Base-by-base conservation (phyloP, 2,888 invertebrate species). In the Drosophila sordidula region DNA sequence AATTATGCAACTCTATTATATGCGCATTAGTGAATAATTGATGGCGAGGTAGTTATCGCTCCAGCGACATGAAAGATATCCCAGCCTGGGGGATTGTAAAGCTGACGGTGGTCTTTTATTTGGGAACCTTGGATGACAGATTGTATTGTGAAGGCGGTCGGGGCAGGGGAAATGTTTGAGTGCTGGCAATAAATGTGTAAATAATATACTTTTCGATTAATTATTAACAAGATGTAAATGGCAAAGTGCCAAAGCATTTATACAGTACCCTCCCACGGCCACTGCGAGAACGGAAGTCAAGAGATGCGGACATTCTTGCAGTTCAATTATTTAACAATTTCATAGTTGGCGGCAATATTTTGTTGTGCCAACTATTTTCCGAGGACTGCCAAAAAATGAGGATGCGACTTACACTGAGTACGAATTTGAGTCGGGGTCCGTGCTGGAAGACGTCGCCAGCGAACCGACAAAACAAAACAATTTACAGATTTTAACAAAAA, bases 401-500 rank as follows among this genome's bases (percentile, higher is more conserved):
- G 26, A 54, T 45, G 34, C 41, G 14, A 56, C 56, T 45, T 56
- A 54, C 64, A 41, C 52, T n/a, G 45, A 57, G 61, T 47, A n/a
- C 34, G 41, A 34, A n/a, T 26, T n/a, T 6, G 14, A 22, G n/a
- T 34, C 3, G 9, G 3, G 9, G 29, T 29, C 9, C 0, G 29
- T 29, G 29, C 29, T 38, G 59, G 45, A 62, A 56, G 22, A 36
- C 39, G 26, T 36, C 16, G 38, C 36, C 47, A 64, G 67, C 55
- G 45, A 67, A 63, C 57, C 56, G 63, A 64, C 66, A 70, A 66
- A 72, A 71, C 84, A 80, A 78, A 88, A 85, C 84, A 85, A 85
- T 85, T 85, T 88, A 87, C 89, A 76, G 84, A 85, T 85, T 88
- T 88, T 70, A 74, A 76, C 89, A 87, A 87, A 85, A 85, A 88